Evolutionary conservation across 2,797 vertebrate species (phyloP).

Genomic region (Sebastiscus albofasciatus): DNA sequence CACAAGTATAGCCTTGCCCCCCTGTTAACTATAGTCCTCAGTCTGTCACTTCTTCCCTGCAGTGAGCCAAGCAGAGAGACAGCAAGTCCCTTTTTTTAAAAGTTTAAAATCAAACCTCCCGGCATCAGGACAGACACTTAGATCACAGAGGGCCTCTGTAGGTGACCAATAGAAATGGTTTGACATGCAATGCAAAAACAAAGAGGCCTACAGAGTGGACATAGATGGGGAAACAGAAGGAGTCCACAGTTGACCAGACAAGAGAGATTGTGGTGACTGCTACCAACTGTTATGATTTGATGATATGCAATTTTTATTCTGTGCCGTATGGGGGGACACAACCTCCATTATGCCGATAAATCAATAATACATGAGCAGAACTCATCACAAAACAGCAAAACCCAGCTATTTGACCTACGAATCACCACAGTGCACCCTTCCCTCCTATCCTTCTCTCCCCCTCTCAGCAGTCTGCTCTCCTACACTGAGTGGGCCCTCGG

Average conservation of each 20-base stretch:
- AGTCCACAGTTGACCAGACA: slow-evolving; percentile 27
- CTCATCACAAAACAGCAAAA: slow-evolving; percentile 71
- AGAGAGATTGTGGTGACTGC: slow-evolving; percentile 50
- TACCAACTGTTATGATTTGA: slow-evolving; percentile 66
- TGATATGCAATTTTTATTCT: slow-evolving; percentile 68
- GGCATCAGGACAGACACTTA: not conserved
- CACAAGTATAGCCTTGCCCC: not conserved
- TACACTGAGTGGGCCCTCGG: slow-evolving; percentile 56
- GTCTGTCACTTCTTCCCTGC: not conserved
- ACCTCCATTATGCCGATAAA: slow-evolving; percentile 64
- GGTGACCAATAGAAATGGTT: not conserved
- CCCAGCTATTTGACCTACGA: slow-evolving; percentile 57
- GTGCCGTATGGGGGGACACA: slow-evolving; percentile 57
- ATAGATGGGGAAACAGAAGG: slow-evolving; percentile 20
- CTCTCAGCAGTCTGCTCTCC: slow-evolving; percentile 34
- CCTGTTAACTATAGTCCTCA: not conserved
- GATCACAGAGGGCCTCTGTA: not conserved
- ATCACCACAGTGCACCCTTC: slow-evolving; percentile 37
- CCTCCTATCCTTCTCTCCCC: slow-evolving; percentile 5
- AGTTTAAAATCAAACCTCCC: slow-evolving; percentile 3
- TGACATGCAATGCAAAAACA: not conserved
- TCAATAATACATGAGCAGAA: slow-evolving; percentile 76
- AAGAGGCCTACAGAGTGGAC: slow-evolving; percentile 15
- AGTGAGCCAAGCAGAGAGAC: not conserved
- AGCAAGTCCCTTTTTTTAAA: not conserved